Percentiles rank a stretch among this genome's conserved stretches.
phyloP scores from a whole-genome alignment of 2,113 vertebrate genomes.

The Pyxicephalus adspersus region DNA sequence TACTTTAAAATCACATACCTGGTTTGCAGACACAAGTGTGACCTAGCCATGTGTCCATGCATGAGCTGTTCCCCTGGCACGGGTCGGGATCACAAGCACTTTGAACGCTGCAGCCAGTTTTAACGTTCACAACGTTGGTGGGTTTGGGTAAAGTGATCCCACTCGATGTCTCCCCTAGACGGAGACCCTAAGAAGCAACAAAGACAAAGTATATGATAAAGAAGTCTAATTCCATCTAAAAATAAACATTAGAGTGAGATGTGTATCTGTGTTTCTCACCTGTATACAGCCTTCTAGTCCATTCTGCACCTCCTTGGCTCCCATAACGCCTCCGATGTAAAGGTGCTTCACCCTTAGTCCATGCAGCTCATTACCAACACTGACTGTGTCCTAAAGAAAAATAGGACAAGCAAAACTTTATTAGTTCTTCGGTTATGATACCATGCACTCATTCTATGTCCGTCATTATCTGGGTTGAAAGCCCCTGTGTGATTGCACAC shows the following conservation, averaged over 20 bases:
- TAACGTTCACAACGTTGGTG: slow-evolving; percentile 83
- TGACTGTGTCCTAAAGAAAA: slow-evolving; percentile 83
- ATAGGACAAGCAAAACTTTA: not conserved
- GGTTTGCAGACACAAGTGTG: slow-evolving; percentile 87
- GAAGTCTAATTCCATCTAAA: not conserved
- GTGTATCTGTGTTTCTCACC: slow-evolving; percentile 70
- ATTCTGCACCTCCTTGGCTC: slow-evolving; percentile 83
- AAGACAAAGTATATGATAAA: slow-evolving; percentile 43
- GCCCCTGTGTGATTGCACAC: no score
- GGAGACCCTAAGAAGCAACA: slow-evolving; percentile 81
- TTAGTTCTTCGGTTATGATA: not conserved
- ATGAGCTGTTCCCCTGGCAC: slow-evolving; percentile 85
- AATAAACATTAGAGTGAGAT: not conserved
- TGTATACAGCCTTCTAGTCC: slow-evolving; percentile 95
- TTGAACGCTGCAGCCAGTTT: slow-evolving; percentile 83
- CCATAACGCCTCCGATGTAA: slow-evolving; percentile 89
- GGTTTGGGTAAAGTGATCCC: slow-evolving; percentile 82
- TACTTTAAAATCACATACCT: slow-evolving; percentile 72
- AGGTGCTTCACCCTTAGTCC: slow-evolving; percentile 95
- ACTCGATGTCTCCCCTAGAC: slow-evolving; percentile 82
- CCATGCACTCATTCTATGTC: not conserved
- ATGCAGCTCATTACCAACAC: slow-evolving; percentile 91
- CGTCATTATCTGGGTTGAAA: not conserved
- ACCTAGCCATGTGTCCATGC: slow-evolving; percentile 88
- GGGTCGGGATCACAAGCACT: slow-evolving; percentile 86